Evolutionary conservation across 2,888 invertebrate genomes (phyloP), one percentile per base, ranked within the genome.

Genomic region (Drosophila monieri): DNA sequence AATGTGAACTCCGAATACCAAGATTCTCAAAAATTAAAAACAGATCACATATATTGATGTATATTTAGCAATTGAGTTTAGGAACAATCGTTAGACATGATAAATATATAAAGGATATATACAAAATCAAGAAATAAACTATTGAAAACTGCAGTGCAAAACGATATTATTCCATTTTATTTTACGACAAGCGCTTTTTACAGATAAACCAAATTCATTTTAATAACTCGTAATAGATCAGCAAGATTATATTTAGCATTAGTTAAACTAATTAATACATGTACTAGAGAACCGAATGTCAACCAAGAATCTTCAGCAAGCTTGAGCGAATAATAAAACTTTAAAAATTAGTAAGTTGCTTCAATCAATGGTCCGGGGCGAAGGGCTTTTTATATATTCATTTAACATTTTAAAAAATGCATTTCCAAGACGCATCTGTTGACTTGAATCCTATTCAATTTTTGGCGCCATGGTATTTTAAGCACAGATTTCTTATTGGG

Each of bases 171-270:
- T 77, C 71, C 67, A 86, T 64, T 86, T 81, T 81, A 81, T 87
- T 81, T 81, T 85, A 80, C 72, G 78, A 87, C 68, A 73, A 80
- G 58, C 69, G 80, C 80, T 80, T 80, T 80, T 86, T 80, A 80
- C 77, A 84, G 75, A 47, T 62, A 70, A 84, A 72, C 54, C 30
- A 65, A 67, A 64, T 46, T 60, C 65, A 84, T 66, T 69, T 46
- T 37, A 66, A 65, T 51, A 69, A 80, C 61, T 71, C 76, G 56
- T 72, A 53, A 72, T 74, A 49, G 58, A 57, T 58, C 72, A 74
- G 66, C 80, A 54, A 71, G 76, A 78, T 71, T 87, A 78, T 89
- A 77, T 72, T 74, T 86, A 87, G 88, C 81, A 80, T 89, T 81
- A 78, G 87, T 79, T 80, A 76, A 86, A 76, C 70, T 51, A 81